phyloP scores from a whole-genome alignment of 2,797 vertebrate genomes.

The Staurois parvus region DNA sequence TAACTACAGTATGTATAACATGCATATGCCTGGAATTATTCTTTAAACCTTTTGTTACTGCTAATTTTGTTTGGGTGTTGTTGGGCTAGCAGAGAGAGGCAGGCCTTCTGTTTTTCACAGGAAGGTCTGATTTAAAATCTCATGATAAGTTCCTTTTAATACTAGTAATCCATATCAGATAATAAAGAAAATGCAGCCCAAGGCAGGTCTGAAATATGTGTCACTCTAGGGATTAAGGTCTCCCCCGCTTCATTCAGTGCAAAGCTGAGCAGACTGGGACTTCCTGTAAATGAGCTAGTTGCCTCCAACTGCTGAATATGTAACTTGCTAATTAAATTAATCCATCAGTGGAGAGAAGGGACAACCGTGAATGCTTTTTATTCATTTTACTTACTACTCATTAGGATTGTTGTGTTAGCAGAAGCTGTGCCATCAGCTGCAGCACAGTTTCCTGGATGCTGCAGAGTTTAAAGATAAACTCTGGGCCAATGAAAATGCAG shows the following conservation, averaged over 20 bases:
- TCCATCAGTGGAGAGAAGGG: constrained; percentile 24
- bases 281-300: constrained; percentile 29
- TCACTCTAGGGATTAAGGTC: background rate
- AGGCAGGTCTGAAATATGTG: background rate
- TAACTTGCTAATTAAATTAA: constrained; percentile 45
- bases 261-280: constrained; percentile 10
- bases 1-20: no score
- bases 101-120: no score
- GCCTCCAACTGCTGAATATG: constrained; percentile 36
- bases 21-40: no score
- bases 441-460: background rate
- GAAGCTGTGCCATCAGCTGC: background rate
- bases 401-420: constrained; percentile 14
- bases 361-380: constrained; percentile 32
- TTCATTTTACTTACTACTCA: constrained; percentile 28
- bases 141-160: background rate
- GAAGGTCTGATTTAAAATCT: no score
- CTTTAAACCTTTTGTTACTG: no score
- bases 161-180: background rate
- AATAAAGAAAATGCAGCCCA: background rate
- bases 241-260: background rate
- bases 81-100: no score
- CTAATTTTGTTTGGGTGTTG: no score
- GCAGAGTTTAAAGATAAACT: no score
- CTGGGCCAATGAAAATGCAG: no score